Conservation (phyloP, 2,888 invertebrate genomes). For the Drosophila meridionalis region DNA sequence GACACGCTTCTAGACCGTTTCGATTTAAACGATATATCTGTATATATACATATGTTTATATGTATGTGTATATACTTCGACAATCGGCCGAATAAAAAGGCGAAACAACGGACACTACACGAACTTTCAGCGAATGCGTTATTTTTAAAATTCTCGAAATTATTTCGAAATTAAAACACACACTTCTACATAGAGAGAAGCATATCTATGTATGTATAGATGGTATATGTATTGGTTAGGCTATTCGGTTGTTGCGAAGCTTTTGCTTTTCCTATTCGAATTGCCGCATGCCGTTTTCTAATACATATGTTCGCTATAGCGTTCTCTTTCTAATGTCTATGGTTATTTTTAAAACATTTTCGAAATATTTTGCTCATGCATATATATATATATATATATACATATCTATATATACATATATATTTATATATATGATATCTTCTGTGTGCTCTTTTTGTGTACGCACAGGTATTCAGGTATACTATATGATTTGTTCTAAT, state of each 20-base stretch:
- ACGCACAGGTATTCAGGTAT: slow-evolving; percentile 73
- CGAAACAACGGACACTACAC: slow-evolving; percentile 66
- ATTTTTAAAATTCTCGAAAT: slow-evolving; percentile 82
- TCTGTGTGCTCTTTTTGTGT: slow-evolving; percentile 10
- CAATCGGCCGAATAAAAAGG: slow-evolving; percentile 49
- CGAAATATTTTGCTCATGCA: slow-evolving; percentile 71
- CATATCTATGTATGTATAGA: slow-evolving; percentile 24
- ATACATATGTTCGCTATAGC: slow-evolving; percentile 39
- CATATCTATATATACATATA: slow-evolving; percentile 17
- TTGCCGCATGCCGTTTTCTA: slow-evolving; percentile 47
- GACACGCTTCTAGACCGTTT: slow-evolving; percentile 59
- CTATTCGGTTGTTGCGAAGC: slow-evolving; percentile 56
- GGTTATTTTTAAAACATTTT: slow-evolving; percentile 77
- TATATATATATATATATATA: slow-evolving; percentile 32
- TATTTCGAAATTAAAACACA: slow-evolving; percentile 74
- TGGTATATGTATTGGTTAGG: slow-evolving; percentile 38
- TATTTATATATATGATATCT: slow-evolving; percentile 33
- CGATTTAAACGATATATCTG: slow-evolving; percentile 41
- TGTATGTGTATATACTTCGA: slow-evolving; percentile 52
- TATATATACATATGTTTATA: slow-evolving; percentile 15
- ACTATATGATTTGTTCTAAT: slow-evolving; percentile 59
- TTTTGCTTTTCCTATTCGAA: slow-evolving; percentile 53
- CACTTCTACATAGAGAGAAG: slow-evolving; percentile 26
- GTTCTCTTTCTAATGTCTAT: slow-evolving; percentile 63
- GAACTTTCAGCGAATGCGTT: slow-evolving; percentile 76